Evolutionary conservation across 2,113 vertebrate species (phyloP).

Genomic region (Sinocyclocheilus anophthalmus): DNA sequence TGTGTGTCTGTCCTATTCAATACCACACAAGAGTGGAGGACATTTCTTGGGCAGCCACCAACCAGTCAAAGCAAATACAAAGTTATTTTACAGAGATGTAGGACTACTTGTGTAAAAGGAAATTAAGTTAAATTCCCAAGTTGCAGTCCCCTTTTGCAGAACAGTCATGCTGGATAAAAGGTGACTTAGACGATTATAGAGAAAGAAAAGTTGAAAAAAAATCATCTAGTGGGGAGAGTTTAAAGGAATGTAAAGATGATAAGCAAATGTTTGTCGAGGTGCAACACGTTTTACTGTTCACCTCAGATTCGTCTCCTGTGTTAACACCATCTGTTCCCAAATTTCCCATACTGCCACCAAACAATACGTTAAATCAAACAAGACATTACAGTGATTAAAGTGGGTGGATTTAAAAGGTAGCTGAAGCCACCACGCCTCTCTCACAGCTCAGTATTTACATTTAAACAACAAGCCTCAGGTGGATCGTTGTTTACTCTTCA

Average conservation of each 20-base stretch:
- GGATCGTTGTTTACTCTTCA: slow-evolving; percentile 26
- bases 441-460: slow-evolving; percentile 18
- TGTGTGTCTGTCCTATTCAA: neutral
- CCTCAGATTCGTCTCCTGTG: neutral
- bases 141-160: neutral
- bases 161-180: slow-evolving; percentile 23
- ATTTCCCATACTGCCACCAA: slow-evolving; percentile 9
- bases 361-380: slow-evolving; percentile 44
- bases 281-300: slow-evolving; percentile 5
- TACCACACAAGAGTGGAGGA: neutral
- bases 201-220: slow-evolving; percentile 13
- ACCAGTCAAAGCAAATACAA: neutral
- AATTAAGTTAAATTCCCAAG: neutral
- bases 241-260: slow-evolving; percentile 3
- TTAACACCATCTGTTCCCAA: slow-evolving; percentile 16
- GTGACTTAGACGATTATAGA: slow-evolving; percentile 11
- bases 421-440: neutral
- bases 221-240: neutral
- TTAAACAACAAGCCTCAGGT: slow-evolving; percentile 35
- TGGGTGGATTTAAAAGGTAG: slow-evolving; percentile 10
- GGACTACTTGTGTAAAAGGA: neutral
- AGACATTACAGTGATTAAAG: slow-evolving; percentile 38
- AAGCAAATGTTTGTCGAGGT: too few relatives aligned
- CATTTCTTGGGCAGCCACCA: neutral
- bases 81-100: neutral